Conservation (phyloP, 2,113 vertebrate genomes). For the Girardinichthys multiradiatus region DNA sequence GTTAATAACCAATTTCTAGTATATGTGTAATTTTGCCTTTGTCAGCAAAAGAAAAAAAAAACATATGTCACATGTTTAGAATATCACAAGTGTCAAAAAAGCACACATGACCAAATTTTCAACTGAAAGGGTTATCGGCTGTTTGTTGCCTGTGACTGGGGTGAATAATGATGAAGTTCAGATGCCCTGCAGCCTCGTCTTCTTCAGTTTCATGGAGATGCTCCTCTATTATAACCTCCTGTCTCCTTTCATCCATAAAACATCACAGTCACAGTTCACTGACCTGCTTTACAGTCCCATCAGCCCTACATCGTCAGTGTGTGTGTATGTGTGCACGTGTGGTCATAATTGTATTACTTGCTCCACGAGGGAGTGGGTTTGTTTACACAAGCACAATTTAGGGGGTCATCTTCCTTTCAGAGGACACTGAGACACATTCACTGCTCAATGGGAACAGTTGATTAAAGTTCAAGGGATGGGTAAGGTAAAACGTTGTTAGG, state of each 20-base stretch:
- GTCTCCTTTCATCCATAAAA: slow-evolving; percentile 46
- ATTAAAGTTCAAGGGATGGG: background rate
- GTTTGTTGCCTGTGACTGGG: background rate
- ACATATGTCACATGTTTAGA: no score
- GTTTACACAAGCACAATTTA: background rate
- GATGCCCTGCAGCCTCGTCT: slow-evolving; percentile 12
- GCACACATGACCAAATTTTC: background rate
- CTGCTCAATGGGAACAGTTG: background rate
- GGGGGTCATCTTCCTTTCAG: background rate
- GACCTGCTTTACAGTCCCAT: background rate
- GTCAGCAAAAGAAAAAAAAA: no score
- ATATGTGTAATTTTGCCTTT: no score
- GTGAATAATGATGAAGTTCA: background rate
- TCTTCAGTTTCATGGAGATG: slow-evolving; percentile 54
- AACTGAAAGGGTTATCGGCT: background rate
- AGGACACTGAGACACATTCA: background rate
- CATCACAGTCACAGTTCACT: slow-evolving; percentile 41
- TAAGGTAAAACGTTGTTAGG: background rate
- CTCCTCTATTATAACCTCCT: slow-evolving; percentile 39
- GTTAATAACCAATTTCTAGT: no score
- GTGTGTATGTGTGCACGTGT: slow-evolving; percentile 3
- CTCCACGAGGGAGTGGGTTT: background rate
- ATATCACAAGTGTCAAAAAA: background rate
- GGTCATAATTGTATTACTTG: background rate
- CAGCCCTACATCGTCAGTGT: background rate